Evolutionary conservation across 2,797 vertebrate species (phyloP).

Genomic region (Nyctibius grandis): DNA sequence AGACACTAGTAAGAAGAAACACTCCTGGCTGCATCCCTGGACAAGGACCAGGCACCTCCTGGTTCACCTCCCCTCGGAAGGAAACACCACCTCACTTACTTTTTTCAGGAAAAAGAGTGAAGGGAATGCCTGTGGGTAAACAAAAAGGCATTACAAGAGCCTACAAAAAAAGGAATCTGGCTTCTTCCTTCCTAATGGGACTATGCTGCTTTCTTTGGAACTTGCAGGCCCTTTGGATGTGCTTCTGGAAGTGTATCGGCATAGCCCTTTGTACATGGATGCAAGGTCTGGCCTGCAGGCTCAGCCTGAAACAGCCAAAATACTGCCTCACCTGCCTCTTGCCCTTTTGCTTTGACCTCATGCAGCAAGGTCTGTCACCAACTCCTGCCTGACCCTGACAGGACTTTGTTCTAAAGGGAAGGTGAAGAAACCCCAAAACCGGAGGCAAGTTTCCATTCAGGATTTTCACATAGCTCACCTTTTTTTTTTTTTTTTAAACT

Average conservation of each 20-base stretch:
- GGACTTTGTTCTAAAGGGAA: neutral
- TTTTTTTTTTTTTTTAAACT: neutral
- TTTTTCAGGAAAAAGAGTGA: neutral
- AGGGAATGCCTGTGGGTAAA: rapidly evolving
- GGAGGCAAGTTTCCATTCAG: neutral
- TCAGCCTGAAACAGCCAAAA: neutral
- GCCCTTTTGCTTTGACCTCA: neutral
- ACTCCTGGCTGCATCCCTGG: neutral
- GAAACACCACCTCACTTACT: neutral
- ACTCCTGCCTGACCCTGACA: neutral
- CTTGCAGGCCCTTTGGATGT: neutral
- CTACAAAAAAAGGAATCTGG: neutral
- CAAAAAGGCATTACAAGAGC: neutral
- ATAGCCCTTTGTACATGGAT: neutral
- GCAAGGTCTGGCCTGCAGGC: neutral
- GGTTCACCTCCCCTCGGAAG: neutral
- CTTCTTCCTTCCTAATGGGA: neutral
- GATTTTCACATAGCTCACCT: neutral
- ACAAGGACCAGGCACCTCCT: neutral
- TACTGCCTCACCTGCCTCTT: neutral
- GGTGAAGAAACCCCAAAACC: neutral
- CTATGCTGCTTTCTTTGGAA: neutral
- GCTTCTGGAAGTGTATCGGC: neutral
- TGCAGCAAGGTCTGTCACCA: neutral
- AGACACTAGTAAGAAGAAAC: neutral